These are phyloP conservation scores for Cephalotes varians DNA, from an alignment of 2,888 invertebrate species.

Conservation along the genomic window DNA sequence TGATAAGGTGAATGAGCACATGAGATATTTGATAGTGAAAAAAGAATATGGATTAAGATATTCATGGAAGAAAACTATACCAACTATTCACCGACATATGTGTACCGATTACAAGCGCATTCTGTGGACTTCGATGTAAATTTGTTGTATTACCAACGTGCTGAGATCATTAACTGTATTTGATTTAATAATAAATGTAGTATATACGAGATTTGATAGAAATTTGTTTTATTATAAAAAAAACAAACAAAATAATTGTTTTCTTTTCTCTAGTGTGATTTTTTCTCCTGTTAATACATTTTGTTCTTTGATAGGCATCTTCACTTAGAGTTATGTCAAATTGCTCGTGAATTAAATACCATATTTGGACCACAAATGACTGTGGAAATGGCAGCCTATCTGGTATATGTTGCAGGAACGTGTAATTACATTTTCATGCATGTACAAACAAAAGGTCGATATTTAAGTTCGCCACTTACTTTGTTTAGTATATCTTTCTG, in stretches of 20 bases:
- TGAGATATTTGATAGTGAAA: background rate
- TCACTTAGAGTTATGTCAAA: constrained; percentile 31
- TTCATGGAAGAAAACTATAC: background rate
- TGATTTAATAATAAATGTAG: background rate
- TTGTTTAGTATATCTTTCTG: background rate
- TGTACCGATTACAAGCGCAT: background rate
- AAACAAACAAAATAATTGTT: background rate
- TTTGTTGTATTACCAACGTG: background rate
- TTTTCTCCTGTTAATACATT: background rate
- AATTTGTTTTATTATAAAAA: background rate
- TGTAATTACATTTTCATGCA: background rate
- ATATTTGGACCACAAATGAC: constrained; percentile 26
- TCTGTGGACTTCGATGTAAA: constrained; percentile 37
- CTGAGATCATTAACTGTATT: background rate
- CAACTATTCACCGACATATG: background rate
- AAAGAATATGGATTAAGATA: background rate
- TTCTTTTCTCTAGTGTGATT: too few relatives aligned
- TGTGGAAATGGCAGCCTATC: background rate
- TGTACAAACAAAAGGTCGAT: background rate
- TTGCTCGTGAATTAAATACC: constrained; percentile 28
- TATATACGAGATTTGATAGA: background rate
- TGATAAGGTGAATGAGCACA: constrained; percentile 26
- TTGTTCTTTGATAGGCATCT: constrained; percentile 35
- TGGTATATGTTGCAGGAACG: background rate
- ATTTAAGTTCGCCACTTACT: background rate